phyloP scores from a whole-genome alignment of 2,797 vertebrate genomes.

The Amphiprion clarkii region DNA sequence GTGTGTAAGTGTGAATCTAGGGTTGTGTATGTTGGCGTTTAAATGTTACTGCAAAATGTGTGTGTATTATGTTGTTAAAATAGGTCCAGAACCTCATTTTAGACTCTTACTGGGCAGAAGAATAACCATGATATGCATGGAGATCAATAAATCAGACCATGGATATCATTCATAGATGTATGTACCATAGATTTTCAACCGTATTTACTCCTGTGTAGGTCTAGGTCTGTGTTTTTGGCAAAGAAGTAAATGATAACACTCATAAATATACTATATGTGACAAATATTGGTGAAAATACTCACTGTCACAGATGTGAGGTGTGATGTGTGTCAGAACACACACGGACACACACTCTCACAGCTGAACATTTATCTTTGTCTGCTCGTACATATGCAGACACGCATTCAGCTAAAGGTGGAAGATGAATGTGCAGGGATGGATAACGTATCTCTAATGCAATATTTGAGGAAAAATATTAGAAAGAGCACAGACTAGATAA shows the following conservation, averaged over 20 bases:
- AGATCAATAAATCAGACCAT: conserved; percentile 22
- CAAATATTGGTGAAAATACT: conserved; percentile 35
- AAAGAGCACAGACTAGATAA: conserved; percentile 69
- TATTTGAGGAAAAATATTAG: conserved; percentile 76
- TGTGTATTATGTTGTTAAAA: conserved; percentile 24
- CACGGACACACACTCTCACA: conserved; percentile 5
- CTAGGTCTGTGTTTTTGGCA: background rate
- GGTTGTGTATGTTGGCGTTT: conserved; percentile 21
- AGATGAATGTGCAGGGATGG: conserved; percentile 70
- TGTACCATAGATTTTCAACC: background rate
- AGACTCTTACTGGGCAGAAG: conserved; percentile 4
- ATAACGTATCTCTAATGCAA: conserved; percentile 68
- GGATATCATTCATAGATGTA: conserved; percentile 13
- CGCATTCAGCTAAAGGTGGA: conserved; percentile 38
- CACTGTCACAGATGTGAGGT: conserved; percentile 37
- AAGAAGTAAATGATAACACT: conserved; percentile 10
- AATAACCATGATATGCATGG: background rate
- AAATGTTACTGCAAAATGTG: conserved; percentile 3
- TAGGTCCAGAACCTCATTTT: conserved; percentile 9
- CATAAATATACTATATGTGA: background rate
- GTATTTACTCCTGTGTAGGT: background rate
- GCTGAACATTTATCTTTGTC: conserved; percentile 23
- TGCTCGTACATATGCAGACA: conserved; percentile 53
- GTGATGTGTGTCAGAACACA: conserved; percentile 11
- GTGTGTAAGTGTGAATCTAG: conserved; percentile 27